phyloP scores from a whole-genome alignment of 2,113 vertebrate species.

The Elaphurus davidianus region DNA sequence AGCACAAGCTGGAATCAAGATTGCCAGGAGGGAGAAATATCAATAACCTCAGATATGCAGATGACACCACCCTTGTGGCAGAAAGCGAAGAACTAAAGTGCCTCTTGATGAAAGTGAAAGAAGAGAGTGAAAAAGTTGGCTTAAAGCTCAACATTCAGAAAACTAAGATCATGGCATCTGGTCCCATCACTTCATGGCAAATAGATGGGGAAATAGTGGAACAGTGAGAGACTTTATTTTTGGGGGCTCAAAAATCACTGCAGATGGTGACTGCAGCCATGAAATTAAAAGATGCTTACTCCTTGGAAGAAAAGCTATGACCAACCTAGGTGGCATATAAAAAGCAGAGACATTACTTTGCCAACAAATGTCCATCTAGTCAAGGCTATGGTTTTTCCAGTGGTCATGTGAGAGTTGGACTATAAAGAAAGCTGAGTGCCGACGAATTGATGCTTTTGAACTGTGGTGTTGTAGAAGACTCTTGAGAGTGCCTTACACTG shows the following conservation, averaged over 20 bases:
- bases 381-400: not conserved
- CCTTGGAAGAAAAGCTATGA: not conserved
- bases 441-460: not conserved
- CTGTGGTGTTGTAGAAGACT: not conserved
- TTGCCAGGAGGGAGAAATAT: not conserved
- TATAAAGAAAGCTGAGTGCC: not conserved
- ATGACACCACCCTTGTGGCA: not conserved
- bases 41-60: not conserved
- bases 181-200: not conserved
- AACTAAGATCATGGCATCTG: not conserved
- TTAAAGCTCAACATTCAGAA: not conserved
- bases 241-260: not conserved
- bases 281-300: not conserved
- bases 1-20: not conserved
- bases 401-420: not conserved
- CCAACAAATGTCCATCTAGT: not conserved
- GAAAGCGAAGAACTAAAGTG: not conserved
- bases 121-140: not conserved
- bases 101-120: not conserved
- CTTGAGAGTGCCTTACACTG: not conserved
- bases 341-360: not conserved
- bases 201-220: not conserved
- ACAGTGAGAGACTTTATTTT: not conserved
- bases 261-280: not conserved
- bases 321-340: not conserved